Conservation (phyloP, 2,797 vertebrate species). For the Microctenopoma stevenorrisi region DNA sequence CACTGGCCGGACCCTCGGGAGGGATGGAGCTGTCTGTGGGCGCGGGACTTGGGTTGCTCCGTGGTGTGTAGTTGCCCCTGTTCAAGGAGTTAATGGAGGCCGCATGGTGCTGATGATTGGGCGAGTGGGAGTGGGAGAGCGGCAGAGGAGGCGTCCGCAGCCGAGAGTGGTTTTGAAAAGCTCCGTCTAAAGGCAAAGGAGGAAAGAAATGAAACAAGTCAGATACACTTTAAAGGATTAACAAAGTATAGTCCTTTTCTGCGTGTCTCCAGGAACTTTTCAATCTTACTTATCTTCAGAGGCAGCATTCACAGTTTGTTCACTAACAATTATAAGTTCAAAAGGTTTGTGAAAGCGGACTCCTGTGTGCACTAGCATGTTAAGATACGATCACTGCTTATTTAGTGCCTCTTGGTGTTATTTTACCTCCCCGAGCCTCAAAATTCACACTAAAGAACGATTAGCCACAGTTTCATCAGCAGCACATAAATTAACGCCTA, state of each 20-base stretch:
- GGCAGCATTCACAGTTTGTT: slow-evolving; percentile 28
- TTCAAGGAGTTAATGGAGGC: slow-evolving; percentile 95
- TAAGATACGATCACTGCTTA: slow-evolving; percentile 9
- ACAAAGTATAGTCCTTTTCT: slow-evolving; percentile 15
- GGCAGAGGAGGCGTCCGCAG: slow-evolving; percentile 94
- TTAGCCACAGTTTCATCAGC: slow-evolving; percentile 31
- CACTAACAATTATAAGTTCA: slow-evolving; percentile 9
- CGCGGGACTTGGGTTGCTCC: slow-evolving; percentile 95
- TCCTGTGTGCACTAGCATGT: slow-evolving; percentile 4
- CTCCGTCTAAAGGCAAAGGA: slow-evolving; percentile 75
- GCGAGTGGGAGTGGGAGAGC: slow-evolving; percentile 92
- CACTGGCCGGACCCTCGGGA: slow-evolving; percentile 88
- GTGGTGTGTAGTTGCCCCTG: slow-evolving; percentile 93
- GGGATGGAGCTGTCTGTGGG: slow-evolving; percentile 94
- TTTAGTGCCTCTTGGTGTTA: slow-evolving; percentile 25
- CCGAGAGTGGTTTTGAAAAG: slow-evolving; percentile 93
- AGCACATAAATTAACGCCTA: slow-evolving; percentile 49
- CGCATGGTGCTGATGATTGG: slow-evolving; percentile 91
- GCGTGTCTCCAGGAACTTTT: slow-evolving; percentile 18
- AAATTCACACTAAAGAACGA: slow-evolving; percentile 32
- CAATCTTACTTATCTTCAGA: slow-evolving; percentile 30
- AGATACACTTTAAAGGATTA: slow-evolving; percentile 18
- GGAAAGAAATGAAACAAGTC: slow-evolving; percentile 16
- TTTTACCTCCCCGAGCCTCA: slow-evolving; percentile 19
- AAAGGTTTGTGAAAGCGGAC: slow-evolving; percentile 23